Conservation (phyloP, 2,113 vertebrate genomes). For the Amia ocellicauda region DNA sequence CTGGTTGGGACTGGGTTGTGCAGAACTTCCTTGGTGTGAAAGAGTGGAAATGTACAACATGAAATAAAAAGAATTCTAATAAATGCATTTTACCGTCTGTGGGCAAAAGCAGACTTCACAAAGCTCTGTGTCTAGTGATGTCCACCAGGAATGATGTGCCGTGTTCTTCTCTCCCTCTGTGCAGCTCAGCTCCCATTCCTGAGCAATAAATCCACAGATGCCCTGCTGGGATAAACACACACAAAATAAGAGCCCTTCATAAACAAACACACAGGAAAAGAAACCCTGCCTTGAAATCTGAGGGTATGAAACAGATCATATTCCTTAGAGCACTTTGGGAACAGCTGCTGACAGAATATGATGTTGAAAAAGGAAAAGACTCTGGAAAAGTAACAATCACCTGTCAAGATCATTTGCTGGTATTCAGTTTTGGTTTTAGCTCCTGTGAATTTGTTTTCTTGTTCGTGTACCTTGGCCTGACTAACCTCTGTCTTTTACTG, state of each 20-base stretch:
- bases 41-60: too few relatives aligned
- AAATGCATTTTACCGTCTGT: conserved; percentile 49
- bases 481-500: too few relatives aligned
- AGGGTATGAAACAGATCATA: too few relatives aligned
- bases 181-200: conserved; percentile 38
- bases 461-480: too few relatives aligned
- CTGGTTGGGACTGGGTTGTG: too few relatives aligned
- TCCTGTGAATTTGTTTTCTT: neutral
- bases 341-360: too few relatives aligned
- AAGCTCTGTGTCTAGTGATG: conserved; percentile 28
- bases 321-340: too few relatives aligned
- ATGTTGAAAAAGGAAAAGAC: too few relatives aligned
- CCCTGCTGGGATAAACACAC: conserved; percentile 27
- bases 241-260: neutral
- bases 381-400: neutral
- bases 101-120: conserved; percentile 39
- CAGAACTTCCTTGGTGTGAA: too few relatives aligned
- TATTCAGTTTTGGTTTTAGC: neutral
- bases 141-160: conserved; percentile 23
- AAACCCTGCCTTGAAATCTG: neutral
- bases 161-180: conserved; percentile 41
- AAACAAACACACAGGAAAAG: neutral
- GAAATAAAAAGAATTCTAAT: conserved; percentile 2
- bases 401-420: neutral
- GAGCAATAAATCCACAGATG: conserved; percentile 27